phyloP scores from a whole-genome alignment of 2,113 vertebrate genomes.

The Apteryx owenii region DNA sequence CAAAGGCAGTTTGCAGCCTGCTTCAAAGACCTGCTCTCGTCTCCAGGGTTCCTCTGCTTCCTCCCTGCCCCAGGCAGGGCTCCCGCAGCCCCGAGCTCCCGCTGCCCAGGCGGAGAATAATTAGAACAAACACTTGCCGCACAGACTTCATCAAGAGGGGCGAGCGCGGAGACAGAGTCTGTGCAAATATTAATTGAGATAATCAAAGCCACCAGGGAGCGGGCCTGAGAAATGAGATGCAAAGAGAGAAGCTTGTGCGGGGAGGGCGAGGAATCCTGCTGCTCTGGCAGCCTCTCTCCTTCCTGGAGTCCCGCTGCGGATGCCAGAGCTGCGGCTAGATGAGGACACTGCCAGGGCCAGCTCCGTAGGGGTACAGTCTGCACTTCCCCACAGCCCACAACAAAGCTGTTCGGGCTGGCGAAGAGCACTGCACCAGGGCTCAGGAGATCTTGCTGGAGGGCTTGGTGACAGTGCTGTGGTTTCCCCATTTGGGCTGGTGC shows the following conservation, averaged over 20 bases:
- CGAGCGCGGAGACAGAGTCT: accelerated
- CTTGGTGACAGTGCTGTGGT: background rate
- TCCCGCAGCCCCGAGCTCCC: background rate
- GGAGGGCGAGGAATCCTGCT: background rate
- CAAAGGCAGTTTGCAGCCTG: too few relatives aligned
- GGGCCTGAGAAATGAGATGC: background rate
- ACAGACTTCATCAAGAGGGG: accelerated
- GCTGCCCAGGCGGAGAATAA: background rate
- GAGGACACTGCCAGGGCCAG: too few relatives aligned
- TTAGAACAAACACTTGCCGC: background rate
- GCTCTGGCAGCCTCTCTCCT: background rate
- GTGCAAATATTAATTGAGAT: background rate
- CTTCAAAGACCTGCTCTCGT: too few relatives aligned
- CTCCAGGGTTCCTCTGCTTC: background rate
- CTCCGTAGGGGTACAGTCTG: too few relatives aligned
- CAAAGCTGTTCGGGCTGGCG: too few relatives aligned
- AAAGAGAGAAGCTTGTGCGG: background rate
- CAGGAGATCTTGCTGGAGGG: background rate
- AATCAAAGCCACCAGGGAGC: background rate
- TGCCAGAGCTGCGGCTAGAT: background rate
- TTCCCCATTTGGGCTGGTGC: background rate
- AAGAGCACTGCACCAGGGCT: background rate
- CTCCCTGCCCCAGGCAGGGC: background rate
- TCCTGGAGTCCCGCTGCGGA: background rate
- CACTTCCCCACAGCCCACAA: too few relatives aligned